Base-by-base conservation (phyloP, 2,888 invertebrate species). In the Flabesymbios commensalis region DNA sequence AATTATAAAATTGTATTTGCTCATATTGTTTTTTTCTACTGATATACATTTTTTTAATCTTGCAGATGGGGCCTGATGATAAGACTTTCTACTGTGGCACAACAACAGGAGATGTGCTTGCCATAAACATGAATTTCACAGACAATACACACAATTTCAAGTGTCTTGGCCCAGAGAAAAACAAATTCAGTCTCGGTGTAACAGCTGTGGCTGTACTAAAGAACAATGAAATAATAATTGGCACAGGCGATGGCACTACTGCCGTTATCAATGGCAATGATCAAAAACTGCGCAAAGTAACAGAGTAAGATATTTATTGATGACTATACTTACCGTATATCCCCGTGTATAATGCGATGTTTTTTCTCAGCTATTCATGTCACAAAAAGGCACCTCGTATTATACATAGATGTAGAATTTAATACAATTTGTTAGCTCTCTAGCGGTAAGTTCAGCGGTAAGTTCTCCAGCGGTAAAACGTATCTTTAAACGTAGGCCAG, bases 71-170 rank as follows among this genome's bases (percentile, higher is more conserved):
- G 72, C 84, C 84, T 3, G 86, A 88, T 41, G 94, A 94, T 77
- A 85, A 88, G 48, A 87, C 86, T 64, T 89, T 90, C 49, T 92
- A 89, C 79, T 91, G 94, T 69, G 95, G 95, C 4, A 95, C 94
- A 17, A 85, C 87, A 14, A 90, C 93, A 75, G 94, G 90, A 33
- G 94, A 90, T 75, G 84, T 90, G 14, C 79, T 89, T 31, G 75
- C 69, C 32, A 72, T 83, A 32, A 80, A 78, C 67, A 76, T 76
- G 65, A n/a, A n/a, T n/a, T n/a, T n/a, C n/a, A n/a, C n/a, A n/a
- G n/a, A n/a, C n/a, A 68, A 59, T 7, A 73, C 79, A 3, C 67
- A 74, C 33, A 70, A 74, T 51, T 75, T 83, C 66, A 77, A 80
- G 61, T 26, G 31, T 17, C 49, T 55, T 17, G 64, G 68, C 17